These are phyloP conservation scores for Crossaster papposus DNA, from an alignment of 53 echinoderm and acorn worm genomes.

Conservation along the genomic window DNA sequence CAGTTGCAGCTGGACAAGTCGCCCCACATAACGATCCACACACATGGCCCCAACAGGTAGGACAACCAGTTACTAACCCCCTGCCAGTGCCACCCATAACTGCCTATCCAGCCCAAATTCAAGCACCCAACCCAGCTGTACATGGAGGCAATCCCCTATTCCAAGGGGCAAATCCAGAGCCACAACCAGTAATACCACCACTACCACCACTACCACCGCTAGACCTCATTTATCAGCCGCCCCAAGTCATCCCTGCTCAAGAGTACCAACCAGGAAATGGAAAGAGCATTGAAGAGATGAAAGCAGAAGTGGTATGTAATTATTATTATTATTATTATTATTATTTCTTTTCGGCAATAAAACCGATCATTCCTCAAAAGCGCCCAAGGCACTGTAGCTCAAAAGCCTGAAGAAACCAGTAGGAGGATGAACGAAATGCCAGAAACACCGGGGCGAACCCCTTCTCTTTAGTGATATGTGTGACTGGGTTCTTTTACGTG, in stretches of 20 bases:
- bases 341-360: too few relatives aligned
- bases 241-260: background rate
- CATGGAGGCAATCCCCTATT: background rate
- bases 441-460: too few relatives aligned
- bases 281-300: slow-evolving; percentile 4
- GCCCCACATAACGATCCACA: background rate
- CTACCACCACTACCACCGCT: background rate
- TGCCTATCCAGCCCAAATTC: background rate
- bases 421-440: too few relatives aligned
- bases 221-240: background rate
- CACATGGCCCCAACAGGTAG: background rate
- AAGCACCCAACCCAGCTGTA: background rate
- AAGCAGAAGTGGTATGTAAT: slow-evolving; percentile 57
- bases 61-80: background rate
- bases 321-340: too few relatives aligned
- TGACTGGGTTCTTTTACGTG: too few relatives aligned
- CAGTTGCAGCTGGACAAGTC: background rate
- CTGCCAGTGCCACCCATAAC: background rate
- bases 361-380: too few relatives aligned
- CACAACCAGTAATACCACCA: background rate
- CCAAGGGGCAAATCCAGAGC: background rate
- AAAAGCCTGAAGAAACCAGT: too few relatives aligned
- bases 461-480: too few relatives aligned
- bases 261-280: background rate
- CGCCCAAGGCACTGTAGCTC: too few relatives aligned